phyloP scores from a whole-genome alignment of 2,888 invertebrate genomes.

The Drosophila nigritarsus region DNA sequence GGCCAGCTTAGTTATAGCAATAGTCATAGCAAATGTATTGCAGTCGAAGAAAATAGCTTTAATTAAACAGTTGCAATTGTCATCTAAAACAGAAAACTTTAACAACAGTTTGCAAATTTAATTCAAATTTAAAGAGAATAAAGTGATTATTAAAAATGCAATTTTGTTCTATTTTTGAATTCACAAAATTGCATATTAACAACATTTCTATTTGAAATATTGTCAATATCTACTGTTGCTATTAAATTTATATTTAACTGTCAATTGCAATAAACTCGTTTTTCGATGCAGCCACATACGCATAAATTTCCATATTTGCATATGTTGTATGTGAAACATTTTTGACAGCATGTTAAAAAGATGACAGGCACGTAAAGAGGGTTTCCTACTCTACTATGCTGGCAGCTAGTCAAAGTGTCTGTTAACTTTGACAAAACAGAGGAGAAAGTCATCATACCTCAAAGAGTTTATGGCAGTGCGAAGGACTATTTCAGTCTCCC shows the following conservation, averaged over 20 bases:
- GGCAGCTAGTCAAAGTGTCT: background rate
- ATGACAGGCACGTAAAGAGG: background rate
- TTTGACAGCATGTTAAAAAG: background rate
- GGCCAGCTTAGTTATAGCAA: constrained; percentile 6
- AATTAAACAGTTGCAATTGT: background rate
- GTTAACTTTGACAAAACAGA: background rate
- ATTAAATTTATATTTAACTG: background rate
- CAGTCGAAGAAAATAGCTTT: background rate
- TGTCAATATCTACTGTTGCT: background rate
- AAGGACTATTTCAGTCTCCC: background rate
- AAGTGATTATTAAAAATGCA: background rate
- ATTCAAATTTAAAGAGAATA: background rate
- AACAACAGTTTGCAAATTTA: background rate
- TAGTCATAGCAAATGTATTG: background rate
- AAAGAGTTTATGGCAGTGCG: background rate
- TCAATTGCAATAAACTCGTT: background rate
- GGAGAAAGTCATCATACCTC: too few species aligned
- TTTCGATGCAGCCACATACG: background rate
- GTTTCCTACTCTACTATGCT: background rate
- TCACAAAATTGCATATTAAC: background rate
- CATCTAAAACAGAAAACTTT: background rate
- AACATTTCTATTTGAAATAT: background rate
- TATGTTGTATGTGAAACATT: background rate
- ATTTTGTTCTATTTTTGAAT: background rate
- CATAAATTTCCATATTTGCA: background rate